Conservation (phyloP, 2,888 invertebrate species). For the Octodonta nipae region DNA sequence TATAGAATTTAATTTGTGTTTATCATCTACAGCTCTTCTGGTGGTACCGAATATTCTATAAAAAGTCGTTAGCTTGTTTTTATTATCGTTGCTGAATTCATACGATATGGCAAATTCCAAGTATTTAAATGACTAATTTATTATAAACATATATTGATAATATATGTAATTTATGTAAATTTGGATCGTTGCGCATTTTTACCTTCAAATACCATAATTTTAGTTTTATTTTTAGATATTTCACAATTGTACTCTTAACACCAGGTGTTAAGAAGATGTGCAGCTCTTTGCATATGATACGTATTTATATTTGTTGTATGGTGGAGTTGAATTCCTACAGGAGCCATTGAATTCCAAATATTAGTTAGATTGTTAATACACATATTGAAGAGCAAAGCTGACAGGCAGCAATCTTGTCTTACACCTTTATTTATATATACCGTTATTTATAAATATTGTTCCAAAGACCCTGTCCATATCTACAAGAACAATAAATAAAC, state of each 20-base stretch:
- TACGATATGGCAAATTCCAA: too few relatives aligned
- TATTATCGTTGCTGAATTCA: too few relatives aligned
- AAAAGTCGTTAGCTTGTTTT: too few relatives aligned
- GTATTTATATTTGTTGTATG: slow-evolving; percentile 1
- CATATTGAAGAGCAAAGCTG: background rate
- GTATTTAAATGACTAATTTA: too few relatives aligned
- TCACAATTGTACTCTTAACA: background rate
- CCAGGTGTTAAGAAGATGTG: slow-evolving; percentile 1
- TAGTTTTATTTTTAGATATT: background rate
- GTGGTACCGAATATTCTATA: too few relatives aligned
- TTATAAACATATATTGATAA: too few relatives aligned
- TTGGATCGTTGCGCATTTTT: too few relatives aligned
- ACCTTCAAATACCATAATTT: slow-evolving; percentile 1
- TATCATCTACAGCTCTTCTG: too few relatives aligned
- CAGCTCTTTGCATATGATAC: background rate
- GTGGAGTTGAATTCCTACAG: slow-evolving; percentile 1
- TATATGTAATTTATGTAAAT: too few relatives aligned
- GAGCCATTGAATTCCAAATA: background rate
- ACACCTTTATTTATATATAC: slow-evolving; percentile 1
- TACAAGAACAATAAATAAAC: too few relatives aligned
- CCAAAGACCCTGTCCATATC: too few relatives aligned
- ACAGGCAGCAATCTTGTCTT: slow-evolving; percentile 1
- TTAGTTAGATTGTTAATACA: background rate
- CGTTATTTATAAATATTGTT: too few relatives aligned
- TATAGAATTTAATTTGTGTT: background rate